A percentile compares a stretch with the other conserved stretches of the same genome.
These are phyloP conservation scores for Hemicentrotus pulcherrimus DNA, from an alignment of 35 echinoderm and acorn worm species.

Conservation along the genomic window DNA sequence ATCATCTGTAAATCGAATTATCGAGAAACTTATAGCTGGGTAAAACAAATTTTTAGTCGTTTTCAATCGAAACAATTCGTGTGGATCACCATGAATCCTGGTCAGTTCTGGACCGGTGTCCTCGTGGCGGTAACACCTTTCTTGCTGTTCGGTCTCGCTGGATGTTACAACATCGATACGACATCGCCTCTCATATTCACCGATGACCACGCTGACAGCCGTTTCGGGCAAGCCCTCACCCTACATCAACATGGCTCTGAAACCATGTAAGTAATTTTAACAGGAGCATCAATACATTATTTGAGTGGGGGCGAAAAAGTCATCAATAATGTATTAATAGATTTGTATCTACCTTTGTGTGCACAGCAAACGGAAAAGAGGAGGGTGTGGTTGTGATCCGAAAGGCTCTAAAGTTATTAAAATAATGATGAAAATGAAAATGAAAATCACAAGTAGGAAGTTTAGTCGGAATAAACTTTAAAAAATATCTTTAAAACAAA, in stretches of 20 bases:
- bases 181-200: background rate
- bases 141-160: background rate
- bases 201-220: conserved; percentile 18
- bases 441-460: no score
- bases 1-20: background rate
- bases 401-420: no score
- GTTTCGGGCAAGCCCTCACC: background rate
- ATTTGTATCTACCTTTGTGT: no score
- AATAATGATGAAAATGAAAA: no score
- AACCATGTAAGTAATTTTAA: background rate
- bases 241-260: background rate
- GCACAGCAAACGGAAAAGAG: no score
- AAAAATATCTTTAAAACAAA: no score
- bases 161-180: conserved; percentile 10
- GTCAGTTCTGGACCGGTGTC: background rate
- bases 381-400: no score
- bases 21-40: background rate
- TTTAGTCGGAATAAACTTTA: no score
- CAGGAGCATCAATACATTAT: no score
- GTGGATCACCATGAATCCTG: background rate
- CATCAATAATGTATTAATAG: no score
- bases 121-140: background rate
- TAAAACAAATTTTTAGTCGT: background rate
- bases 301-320: no score
- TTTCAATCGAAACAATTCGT: background rate